Percentiles rank a stretch among this genome's conserved stretches.
Evolutionary conservation across 2,888 invertebrate genomes (phyloP).

Genomic region (Agrotis segetum): DNA sequence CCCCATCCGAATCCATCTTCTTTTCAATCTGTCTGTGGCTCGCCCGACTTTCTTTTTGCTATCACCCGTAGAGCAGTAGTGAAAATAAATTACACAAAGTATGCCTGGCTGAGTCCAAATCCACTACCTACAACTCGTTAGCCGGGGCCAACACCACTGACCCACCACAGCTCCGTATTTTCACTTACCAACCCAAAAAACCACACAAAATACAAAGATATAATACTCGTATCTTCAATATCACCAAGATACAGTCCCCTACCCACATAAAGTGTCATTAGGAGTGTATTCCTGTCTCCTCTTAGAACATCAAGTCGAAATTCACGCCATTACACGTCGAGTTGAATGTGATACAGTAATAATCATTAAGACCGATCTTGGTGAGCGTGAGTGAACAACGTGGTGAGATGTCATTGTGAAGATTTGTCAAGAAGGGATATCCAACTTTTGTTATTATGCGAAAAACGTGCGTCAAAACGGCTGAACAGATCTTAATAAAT

Average conservation of each 20-base stretch:
- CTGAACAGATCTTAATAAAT: too few species aligned
- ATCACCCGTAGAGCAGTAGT: too few species aligned
- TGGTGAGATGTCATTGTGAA: not conserved
- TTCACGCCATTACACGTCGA: slow-evolving; percentile 37
- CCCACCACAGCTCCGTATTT: not conserved
- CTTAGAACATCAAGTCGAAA: slow-evolving; percentile 26
- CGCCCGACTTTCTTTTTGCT: too few species aligned
- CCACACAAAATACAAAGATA: not conserved
- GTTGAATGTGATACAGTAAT: slow-evolving; percentile 47
- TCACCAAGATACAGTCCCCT: slow-evolving; percentile 12
- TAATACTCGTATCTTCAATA: slow-evolving; percentile 19
- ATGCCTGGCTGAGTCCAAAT: too few species aligned
- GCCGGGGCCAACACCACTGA: too few species aligned
- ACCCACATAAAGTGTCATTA: slow-evolving; percentile 33
- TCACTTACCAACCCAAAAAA: not conserved
- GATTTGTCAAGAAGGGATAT: not conserved
- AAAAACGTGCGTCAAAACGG: too few species aligned
- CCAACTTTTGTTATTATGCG: too few species aligned
- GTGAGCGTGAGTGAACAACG: slow-evolving; percentile 16
- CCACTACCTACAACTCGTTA: too few species aligned
- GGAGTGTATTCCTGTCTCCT: slow-evolving; percentile 10
- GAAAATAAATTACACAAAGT: too few species aligned
- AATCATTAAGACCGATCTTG: slow-evolving; percentile 46
- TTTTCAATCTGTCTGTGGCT: too few species aligned
- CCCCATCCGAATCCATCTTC: too few species aligned